Base-by-base conservation (phyloP, 1,140 invertebrate genomes). In the Triops cancriformis region DNA sequence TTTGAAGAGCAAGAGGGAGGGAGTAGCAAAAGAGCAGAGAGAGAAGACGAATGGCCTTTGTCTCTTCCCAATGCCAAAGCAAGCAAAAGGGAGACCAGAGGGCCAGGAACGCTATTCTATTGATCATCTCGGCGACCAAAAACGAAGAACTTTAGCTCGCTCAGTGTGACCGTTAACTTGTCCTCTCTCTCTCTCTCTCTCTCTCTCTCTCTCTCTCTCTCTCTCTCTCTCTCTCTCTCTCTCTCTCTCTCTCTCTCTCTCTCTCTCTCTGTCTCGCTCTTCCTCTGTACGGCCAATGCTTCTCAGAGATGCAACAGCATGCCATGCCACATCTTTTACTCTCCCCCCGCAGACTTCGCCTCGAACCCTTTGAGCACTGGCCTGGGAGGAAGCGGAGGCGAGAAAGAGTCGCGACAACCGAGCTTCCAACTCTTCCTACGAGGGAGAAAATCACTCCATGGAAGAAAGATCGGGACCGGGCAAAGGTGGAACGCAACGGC, bases 91-190 rank as follows among this genome's bases (percentile, higher is more conserved):
- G 31, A 37, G n/a, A n/a, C n/a, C n/a, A n/a, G 31, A 37, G 51
- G 51, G 23, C 4, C 23, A 23, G 51, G 51, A 64, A 64, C 51
- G 51, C 51, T 23, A 64, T 64, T 64, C 51, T 64, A 64, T 64
- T 64, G 51, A 64, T 64, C 51, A 64, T 64, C 51, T 64, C 51
- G 51, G 18, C 51, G 18, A 23, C 31, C 31, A 37, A 37, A 64
- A 64, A 64, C 14, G 18, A 23, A 64, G 6, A 23, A 64, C 51
- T 64, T 12, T 23, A 64, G 51, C 51, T 64, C 51, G 51, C 51
- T 64, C 10, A 64, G 51, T 64, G 51, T 64, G 51, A 64, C 51
- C 51, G 51, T 64, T 64, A 64, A n/a, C 45, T 64, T 64, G 51
- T 64, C 51, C 51, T 64, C 51, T 23, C 14, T 64, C 31, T 37